Evolutionary conservation across 2,888 invertebrate genomes (phyloP).

Genomic region (Lepidochitona cinerea): DNA sequence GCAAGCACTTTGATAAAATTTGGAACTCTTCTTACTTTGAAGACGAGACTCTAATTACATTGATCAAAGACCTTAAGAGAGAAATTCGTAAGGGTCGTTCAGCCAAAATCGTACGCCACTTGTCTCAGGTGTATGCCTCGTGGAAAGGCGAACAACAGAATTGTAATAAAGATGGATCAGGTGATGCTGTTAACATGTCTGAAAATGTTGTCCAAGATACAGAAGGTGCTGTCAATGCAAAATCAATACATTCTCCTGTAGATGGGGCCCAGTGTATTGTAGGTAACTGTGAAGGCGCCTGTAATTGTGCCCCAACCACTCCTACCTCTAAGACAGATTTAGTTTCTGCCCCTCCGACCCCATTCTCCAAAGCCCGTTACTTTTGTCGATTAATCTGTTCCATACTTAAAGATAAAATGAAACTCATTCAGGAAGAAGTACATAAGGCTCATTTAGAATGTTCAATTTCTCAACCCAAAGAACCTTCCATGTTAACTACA

Average conservation of each 20-base stretch:
- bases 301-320: neutral
- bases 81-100: conserved; percentile 51
- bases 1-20: conserved; percentile 59
- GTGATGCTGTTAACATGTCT: neutral
- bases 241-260: neutral
- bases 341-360: too few relatives aligned
- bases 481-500: too few relatives aligned
- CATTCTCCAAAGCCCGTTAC: neutral
- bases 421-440: conserved; percentile 35
- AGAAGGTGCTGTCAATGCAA: neutral
- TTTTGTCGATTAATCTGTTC: neutral
- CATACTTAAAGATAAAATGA: conserved; percentile 15
- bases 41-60: conserved; percentile 41
- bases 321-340: too few relatives aligned
- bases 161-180: neutral
- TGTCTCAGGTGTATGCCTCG: conserved; percentile 31
- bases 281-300: neutral
- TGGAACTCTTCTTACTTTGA: conserved; percentile 57
- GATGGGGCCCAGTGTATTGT: neutral
- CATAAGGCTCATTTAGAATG: too few relatives aligned
- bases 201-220: neutral
- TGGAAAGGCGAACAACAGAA: conserved; percentile 22
- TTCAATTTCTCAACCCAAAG: neutral
- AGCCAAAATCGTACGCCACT: conserved; percentile 47
- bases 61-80: conserved; percentile 48